Conservation (phyloP, 2,797 vertebrate genomes). For the Arremon aurantiirostris region DNA sequence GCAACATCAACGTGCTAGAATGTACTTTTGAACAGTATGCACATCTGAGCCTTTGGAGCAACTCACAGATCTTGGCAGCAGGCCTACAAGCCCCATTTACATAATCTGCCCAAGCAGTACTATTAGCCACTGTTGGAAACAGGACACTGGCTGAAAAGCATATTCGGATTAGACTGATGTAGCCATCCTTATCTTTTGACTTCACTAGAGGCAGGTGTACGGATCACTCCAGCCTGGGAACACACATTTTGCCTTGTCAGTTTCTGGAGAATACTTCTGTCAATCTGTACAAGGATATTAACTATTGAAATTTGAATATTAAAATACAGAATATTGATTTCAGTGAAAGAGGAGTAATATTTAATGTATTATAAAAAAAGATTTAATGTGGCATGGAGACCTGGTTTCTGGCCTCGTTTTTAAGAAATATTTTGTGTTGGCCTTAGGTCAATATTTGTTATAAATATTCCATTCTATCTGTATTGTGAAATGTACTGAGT, state of each 20-base stretch:
- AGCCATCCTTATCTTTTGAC: not conserved
- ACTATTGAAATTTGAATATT: not conserved
- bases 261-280: not conserved
- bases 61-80: not conserved
- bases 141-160: not conserved
- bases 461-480: not conserved
- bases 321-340: not conserved
- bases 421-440: not conserved
- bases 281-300: not conserved
- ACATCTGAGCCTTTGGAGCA: not conserved
- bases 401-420: not conserved
- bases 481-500: not conserved
- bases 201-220: not conserved
- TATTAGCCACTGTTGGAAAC: not conserved
- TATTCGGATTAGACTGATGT: not conserved
- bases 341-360: not conserved
- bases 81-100: not conserved
- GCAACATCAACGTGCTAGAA: rapidly evolving
- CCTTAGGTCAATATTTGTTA: not conserved
- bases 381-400: not conserved
- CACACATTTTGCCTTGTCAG: not conserved
- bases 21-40: not conserved
- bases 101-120: not conserved
- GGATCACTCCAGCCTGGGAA: not conserved
- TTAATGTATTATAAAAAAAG: not conserved